Base-by-base conservation (phyloP, 2,888 invertebrate genomes). In the Tholera decimalis region DNA sequence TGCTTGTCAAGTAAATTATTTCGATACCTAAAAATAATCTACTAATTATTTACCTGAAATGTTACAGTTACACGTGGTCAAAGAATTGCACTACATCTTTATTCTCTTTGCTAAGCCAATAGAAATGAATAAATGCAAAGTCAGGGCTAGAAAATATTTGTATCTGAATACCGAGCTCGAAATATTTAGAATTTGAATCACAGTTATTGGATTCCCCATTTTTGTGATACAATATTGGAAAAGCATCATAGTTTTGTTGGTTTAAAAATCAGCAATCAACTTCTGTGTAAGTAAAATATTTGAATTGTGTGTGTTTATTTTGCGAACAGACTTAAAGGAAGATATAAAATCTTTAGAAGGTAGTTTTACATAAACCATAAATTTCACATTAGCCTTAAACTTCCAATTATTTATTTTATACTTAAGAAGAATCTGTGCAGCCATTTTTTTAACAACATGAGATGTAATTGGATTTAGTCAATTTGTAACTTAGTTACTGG, bases 191-290 rank as follows among this genome's bases (percentile, higher is more conserved):
- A 57, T 63, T 37, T 37, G 18, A 63, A 44, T 47, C 28, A 50
- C 37, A 53, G 63, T 53, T 70, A 71, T 56, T 71, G 56, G 9
- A 70, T 71, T 71, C 35, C 9, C 20, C 30, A 71, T 41, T 51
- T 47, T 71, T 41, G 51, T 53, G 22, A 41, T 18, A 70, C 56
- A 71, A 63, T 70, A 71, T 57, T 57, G 64, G 11, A 43, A 47
- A 60, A n/a, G 20, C 53, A 30, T 43, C 39, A 63, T 37, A 51
- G 41, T 57, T 51, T 53, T 56, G 41, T 47, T 57, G 9, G 56
- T 55, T 51, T 46, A 63, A 43, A 71, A 69, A 62, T 55, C 37
- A 43, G 26, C 54, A 69, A 54, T 61, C 60, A 54, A 33, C 11
- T 35, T 35, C 18, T 33, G 33, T 50, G 20, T 67, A 35, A 35